phyloP scores from a whole-genome alignment of 2,113 vertebrate genomes.

The Felis chaus region DNA sequence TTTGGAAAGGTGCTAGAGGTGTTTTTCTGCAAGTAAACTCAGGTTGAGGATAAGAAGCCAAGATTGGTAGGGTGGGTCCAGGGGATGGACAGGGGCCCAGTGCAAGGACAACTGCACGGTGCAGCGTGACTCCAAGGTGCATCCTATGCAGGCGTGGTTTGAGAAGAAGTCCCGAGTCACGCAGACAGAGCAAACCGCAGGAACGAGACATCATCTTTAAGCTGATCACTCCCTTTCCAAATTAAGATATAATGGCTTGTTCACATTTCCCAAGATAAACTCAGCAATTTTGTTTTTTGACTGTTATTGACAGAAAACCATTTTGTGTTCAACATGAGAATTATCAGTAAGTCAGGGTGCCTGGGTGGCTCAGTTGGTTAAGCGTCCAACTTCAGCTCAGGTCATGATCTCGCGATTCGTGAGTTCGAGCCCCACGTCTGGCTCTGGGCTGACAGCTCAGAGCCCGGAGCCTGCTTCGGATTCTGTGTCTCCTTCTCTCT shows the following conservation, averaged over 20 bases:
- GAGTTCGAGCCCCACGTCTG: no score
- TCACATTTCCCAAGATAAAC: slow-evolving; percentile 36
- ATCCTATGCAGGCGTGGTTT: slow-evolving; percentile 89
- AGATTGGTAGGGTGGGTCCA: slow-evolving; percentile 93
- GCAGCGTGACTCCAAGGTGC: slow-evolving; percentile 78
- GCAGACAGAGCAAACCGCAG: slow-evolving; percentile 85
- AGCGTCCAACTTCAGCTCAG: no score
- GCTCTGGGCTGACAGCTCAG: no score
- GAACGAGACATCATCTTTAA: slow-evolving; percentile 86
- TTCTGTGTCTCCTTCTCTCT: no score
- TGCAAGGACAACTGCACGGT: slow-evolving; percentile 86
- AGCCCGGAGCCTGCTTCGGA: no score
- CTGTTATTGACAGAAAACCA: neutral
- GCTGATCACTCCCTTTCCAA: slow-evolving; percentile 87
- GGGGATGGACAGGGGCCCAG: slow-evolving; percentile 88
- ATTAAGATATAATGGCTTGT: slow-evolving; percentile 80
- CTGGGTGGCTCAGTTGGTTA: no score
- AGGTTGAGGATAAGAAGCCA: slow-evolving; percentile 89
- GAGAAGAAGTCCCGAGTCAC: slow-evolving; percentile 89
- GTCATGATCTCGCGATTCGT: no score
- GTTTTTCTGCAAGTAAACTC: slow-evolving; percentile 91
- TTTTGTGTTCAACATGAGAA: slow-evolving; percentile 23
- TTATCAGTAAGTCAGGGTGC: neutral
- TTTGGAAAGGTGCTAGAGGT: slow-evolving; percentile 90
- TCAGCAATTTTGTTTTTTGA: neutral